Evolutionary conservation across 2,113 vertebrate genomes (phyloP).

Genomic region (Menura novaehollandiae): DNA sequence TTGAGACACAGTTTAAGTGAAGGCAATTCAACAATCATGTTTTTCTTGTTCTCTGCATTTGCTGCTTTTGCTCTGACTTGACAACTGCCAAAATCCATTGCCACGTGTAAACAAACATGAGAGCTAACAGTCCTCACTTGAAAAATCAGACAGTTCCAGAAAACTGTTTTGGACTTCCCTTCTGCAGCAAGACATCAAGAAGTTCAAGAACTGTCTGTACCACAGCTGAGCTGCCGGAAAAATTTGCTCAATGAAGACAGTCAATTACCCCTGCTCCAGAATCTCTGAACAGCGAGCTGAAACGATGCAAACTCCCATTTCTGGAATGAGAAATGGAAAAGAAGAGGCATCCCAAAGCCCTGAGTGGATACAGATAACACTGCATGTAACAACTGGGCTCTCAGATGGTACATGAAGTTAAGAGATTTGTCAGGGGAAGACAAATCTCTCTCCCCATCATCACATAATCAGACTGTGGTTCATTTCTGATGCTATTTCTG

Average conservation of each 20-base stretch:
- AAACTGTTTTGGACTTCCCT: neutral
- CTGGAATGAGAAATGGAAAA: neutral
- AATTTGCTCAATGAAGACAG: neutral
- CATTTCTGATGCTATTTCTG: neutral
- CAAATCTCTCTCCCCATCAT: neutral
- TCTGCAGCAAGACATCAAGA: neutral
- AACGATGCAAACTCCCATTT: neutral
- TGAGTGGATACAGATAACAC: neutral
- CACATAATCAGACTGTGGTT: neutral
- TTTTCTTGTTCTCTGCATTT: neutral
- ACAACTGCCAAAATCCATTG: neutral
- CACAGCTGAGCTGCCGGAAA: neutral
- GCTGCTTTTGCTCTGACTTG: neutral
- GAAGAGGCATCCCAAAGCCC: neutral
- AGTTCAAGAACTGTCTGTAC: conserved; percentile 15
- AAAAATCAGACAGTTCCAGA: neutral
- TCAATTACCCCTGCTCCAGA: neutral
- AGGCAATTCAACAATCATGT: neutral
- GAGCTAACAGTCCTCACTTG: neutral
- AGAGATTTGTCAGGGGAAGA: neutral
- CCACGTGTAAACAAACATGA: neutral
- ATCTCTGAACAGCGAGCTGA: neutral
- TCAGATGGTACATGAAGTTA: neutral
- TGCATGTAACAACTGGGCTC: neutral
- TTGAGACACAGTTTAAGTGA: neutral